Evolutionary conservation across 2,888 invertebrate species (phyloP), one percentile per base, ranked within the genome.

Genomic region (Horisme vitalbata): DNA sequence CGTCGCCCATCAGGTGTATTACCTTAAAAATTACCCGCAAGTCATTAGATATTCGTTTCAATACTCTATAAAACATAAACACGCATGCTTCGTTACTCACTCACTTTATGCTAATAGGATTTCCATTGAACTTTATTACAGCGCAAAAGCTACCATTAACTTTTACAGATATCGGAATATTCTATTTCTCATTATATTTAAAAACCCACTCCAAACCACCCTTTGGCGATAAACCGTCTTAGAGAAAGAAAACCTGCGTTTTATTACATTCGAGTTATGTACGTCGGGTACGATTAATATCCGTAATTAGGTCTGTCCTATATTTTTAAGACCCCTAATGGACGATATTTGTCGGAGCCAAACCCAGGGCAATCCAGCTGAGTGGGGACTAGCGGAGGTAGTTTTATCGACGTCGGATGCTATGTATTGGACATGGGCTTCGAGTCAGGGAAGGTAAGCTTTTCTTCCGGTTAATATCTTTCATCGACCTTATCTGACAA

Each of bases 271-370:
- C 28, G 10, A 33, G 24, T 28, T 18, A 28, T 13, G 15, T 18
- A 28, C 13, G 15, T 13, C 13, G 30, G n/a, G 28, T 21, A 36
- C 39, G 34, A 28, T 35, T 51, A 45, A 43, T 38, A 14, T 4
- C 35, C 28, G 45, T 51, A 53, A 56, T 56, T 51, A 53, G 43
- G 37, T 47, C 21, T 33, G 21, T 33, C 31, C 48, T 41, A 53
- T 56, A 57, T 52, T 54, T 51, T 52, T 46, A 49, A 52, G 41
- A 30, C 39, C 43, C 43, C 26, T 55, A 57, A 57, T 52, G 57
- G 36, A 28, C 21, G 47, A 52, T 55, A 55, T 57, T 57, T 57
- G 49, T 57, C 52, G 47, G 15, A 41, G 28, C 37, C 15, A 15
- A 27, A n/a, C 32, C 6, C 43, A 23, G 24, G 9, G 31, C 27